Evolutionary conservation across 2,888 invertebrate genomes (phyloP).

Genomic region (Physocephala rufipes): DNA sequence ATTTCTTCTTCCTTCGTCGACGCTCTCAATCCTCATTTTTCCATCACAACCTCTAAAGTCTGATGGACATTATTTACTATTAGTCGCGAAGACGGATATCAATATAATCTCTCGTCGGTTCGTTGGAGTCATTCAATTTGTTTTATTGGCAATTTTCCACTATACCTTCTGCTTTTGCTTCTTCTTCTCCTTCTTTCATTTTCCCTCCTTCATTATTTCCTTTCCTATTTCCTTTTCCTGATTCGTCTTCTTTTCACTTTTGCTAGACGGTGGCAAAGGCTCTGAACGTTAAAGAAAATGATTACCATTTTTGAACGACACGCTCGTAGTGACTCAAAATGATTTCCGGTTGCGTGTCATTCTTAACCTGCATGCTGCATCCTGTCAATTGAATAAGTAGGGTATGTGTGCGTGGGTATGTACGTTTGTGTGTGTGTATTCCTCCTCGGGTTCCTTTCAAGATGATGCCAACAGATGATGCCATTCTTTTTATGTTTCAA

Average conservation of each 20-base stretch:
- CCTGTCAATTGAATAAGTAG: conserved; percentile 14
- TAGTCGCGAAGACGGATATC: too few relatives aligned
- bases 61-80: too few relatives aligned
- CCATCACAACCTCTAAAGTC: too few relatives aligned
- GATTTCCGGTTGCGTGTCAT: conserved; percentile 29
- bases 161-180: background rate
- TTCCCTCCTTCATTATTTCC: background rate
- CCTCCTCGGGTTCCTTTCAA: background rate
- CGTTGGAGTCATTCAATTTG: conserved; percentile 29
- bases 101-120: too few relatives aligned
- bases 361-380: conserved; percentile 31
- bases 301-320: too few relatives aligned
- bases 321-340: background rate
- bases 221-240: background rate
- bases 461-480: conserved; percentile 30
- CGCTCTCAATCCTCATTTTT: too few relatives aligned
- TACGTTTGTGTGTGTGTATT: background rate
- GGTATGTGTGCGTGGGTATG: background rate
- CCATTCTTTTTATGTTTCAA: conserved; percentile 27
- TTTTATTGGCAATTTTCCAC: conserved; percentile 38
- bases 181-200: background rate
- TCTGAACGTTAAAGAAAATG: too few relatives aligned
- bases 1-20: too few relatives aligned
- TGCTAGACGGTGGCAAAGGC: too few relatives aligned
- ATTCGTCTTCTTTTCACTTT: conserved; percentile 10